Percentiles rank a stretch among this genome's conserved stretches.
Conservation (phyloP, 1,140 invertebrate genomes). For the Nasonia longicornis region DNA sequence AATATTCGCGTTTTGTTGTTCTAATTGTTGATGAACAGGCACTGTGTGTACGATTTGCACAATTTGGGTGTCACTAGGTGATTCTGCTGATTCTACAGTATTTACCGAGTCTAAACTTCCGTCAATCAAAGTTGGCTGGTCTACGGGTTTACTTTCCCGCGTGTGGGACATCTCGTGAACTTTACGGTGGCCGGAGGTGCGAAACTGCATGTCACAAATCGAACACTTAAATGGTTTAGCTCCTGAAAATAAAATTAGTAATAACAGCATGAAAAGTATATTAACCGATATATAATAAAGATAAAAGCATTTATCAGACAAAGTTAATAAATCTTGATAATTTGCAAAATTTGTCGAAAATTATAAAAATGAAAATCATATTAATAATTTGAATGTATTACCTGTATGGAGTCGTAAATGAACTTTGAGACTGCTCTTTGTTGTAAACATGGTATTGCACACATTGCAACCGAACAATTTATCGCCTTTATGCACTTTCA, state of each 20-base stretch:
- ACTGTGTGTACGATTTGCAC: slow-evolving; percentile 18
- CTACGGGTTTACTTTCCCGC: slow-evolving; percentile 54
- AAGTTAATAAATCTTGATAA: not conserved
- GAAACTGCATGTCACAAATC: slow-evolving; percentile 74
- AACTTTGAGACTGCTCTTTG: slow-evolving; percentile 76
- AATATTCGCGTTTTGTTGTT: slow-evolving; percentile 6
- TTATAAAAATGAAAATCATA: not conserved
- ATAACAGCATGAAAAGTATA: slow-evolving; percentile 50
- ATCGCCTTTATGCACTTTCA: slow-evolving; percentile 71
- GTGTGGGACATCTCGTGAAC: slow-evolving; percentile 74
- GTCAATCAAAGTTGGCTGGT: slow-evolving; percentile 39
- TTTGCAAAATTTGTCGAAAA: not conserved
- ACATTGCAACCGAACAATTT: slow-evolving; percentile 73
- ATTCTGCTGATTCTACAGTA: not conserved
- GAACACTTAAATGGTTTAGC: slow-evolving; percentile 77
- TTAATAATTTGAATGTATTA: slow-evolving; percentile 49
- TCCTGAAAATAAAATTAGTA: slow-evolving; percentile 65
- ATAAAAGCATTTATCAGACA: slow-evolving; percentile 1
- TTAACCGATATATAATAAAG: slow-evolving; percentile 14
- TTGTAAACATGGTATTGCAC: slow-evolving; percentile 73
- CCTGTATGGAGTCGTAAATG: slow-evolving; percentile 79
- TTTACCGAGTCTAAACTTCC: not conserved
- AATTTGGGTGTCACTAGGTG: not conserved
- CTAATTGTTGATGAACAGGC: not conserved
- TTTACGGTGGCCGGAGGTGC: slow-evolving; percentile 78